Evolutionary conservation across 2,888 invertebrate species (phyloP).

Genomic region (Malthinus flaveolus): DNA sequence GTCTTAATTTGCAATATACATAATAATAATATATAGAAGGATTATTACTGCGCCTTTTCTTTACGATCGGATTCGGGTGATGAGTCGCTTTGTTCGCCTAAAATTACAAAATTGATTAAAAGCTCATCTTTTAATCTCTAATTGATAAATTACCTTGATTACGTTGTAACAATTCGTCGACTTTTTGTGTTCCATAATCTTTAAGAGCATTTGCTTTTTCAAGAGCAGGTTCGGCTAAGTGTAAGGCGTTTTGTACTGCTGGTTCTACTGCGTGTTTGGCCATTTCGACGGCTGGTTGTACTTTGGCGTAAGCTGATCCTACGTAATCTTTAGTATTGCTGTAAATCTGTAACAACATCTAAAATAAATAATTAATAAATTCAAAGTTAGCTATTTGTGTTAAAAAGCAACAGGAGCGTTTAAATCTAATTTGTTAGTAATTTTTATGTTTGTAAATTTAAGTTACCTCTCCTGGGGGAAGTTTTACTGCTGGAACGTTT

Average conservation of each 20-base stretch:
- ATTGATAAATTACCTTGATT: conserved; percentile 2
- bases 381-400: conserved; percentile 1
- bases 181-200: conserved; percentile 44
- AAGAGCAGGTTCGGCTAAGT: conserved; percentile 41
- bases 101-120: too few species aligned
- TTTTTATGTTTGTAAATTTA: conserved; percentile 10
- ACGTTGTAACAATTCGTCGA: conserved; percentile 42
- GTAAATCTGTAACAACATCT: conserved; percentile 52
- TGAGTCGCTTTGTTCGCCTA: too few species aligned
- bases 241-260: conserved; percentile 13
- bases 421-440: not conserved
- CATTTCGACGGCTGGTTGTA: conserved; percentile 34
- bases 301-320: conserved; percentile 27
- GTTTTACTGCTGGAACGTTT: conserved; percentile 61
- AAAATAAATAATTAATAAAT: conserved; percentile 36
- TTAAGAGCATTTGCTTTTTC: conserved; percentile 43
- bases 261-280: conserved; percentile 30
- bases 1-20: too few species aligned
- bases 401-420: not conserved
- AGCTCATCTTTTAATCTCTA: too few species aligned
- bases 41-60: too few species aligned
- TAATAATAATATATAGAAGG: too few species aligned
- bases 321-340: conserved; percentile 52
- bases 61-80: too few species aligned
- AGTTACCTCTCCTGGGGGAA: conserved; percentile 60